Base-by-base conservation (phyloP, 2,888 invertebrate genomes). In the Biston betularia region DNA sequence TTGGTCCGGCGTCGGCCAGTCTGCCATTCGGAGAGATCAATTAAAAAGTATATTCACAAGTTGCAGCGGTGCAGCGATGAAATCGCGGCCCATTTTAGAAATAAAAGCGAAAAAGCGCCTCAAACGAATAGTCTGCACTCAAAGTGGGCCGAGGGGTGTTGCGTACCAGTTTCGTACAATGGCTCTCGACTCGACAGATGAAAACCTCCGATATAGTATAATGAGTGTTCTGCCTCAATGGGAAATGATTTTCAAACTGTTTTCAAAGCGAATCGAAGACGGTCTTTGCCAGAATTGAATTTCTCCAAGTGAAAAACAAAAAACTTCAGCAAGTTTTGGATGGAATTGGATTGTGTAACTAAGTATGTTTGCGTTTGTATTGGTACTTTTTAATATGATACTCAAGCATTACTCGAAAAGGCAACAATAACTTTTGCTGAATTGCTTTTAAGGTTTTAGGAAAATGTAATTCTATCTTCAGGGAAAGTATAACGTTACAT, bases 101-200 rank as follows among this genome's bases (percentile, higher is more conserved):
- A 74, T 72, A 75, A 48, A 53, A 52, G 34, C 15, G 68, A 71
- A 75, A 79, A 73, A 72, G 74, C 74, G 68, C 73, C 69, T 78
- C 72, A 78, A 80, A 48, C 45, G 57, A 59, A 56, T 57, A 57
- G 58, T 24, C 38, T 24, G 50, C 80, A 79, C 75, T 79, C 75
- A 78, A 84, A 83, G 72, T 69, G 67, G 67, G 69, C 64, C 69
- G 73, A 65, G 75, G 72, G 72, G 69, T 77, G 82, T 80, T 80
- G 79, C 79, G 80, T 80, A 82, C 81, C 80, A 83, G 83, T 82
- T 83, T 73, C 69, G 71, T 75, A 82, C 81, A 82, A 83, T 79
- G 68, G 75, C 73, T 65, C 78, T 78, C 74, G 68, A 73, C 78
- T 78, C 75, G 69, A 73, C 63, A 72, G 72, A 74, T 77, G 77